Evolutionary conservation across 2,888 invertebrate species (phyloP).

Genomic region (Nemoura dubitans): DNA sequence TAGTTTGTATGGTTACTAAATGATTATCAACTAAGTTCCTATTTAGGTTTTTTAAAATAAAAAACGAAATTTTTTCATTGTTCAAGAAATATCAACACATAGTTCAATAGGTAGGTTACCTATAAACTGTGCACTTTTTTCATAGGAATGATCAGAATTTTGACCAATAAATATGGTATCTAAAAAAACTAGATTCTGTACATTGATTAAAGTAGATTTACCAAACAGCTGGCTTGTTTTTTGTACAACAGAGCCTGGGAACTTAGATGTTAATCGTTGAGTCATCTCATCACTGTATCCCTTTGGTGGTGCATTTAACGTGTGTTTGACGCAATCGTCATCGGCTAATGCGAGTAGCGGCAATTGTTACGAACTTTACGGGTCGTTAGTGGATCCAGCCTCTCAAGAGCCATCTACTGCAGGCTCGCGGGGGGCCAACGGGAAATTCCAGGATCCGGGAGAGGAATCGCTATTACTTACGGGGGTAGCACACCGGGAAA

Average conservation of each 20-base stretch:
- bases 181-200: too few relatives aligned
- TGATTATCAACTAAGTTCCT: not conserved
- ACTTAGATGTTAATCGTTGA: not conserved
- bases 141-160: too few relatives aligned
- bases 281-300: not conserved
- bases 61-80: too few relatives aligned
- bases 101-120: too few relatives aligned
- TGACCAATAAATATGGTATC: too few relatives aligned
- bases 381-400: not conserved
- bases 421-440: not conserved
- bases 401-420: not conserved
- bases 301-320: not conserved
- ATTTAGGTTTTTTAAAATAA: too few relatives aligned
- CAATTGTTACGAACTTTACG: not conserved
- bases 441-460: not conserved
- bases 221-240: too few relatives aligned
- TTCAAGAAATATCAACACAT: too few relatives aligned
- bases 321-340: not conserved
- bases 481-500: slow-evolving; percentile 50
- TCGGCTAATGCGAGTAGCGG: not conserved
- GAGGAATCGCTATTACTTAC: slow-evolving; percentile 44
- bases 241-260: not conserved
- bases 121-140: too few relatives aligned
- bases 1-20: not conserved
- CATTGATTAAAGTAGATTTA: too few relatives aligned